phyloP scores from a whole-genome alignment of 2,113 vertebrate genomes.

The Elaphurus davidianus region DNA sequence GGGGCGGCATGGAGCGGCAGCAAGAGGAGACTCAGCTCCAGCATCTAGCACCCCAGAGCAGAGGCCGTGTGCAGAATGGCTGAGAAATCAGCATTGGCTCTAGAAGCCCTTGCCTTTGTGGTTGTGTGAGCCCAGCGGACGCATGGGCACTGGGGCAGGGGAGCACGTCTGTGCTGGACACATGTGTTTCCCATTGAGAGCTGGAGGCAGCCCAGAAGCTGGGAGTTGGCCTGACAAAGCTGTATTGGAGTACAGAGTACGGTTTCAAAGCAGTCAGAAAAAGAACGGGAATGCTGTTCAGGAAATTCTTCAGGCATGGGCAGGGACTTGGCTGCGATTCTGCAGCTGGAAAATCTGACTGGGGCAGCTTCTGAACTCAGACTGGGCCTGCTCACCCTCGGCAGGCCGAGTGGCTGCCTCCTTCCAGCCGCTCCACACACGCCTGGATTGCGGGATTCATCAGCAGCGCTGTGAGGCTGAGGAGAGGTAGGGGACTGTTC shows the following conservation, averaged over 20 bases:
- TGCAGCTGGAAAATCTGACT: slow-evolving; percentile 94
- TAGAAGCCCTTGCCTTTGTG: not conserved
- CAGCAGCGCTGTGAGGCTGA: slow-evolving; percentile 22
- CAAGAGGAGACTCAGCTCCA: not conserved
- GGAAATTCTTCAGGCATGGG: slow-evolving; percentile 92
- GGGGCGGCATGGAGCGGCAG: not conserved
- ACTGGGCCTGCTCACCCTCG: slow-evolving; percentile 84
- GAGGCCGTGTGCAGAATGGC: not conserved
- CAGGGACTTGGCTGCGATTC: slow-evolving; percentile 89
- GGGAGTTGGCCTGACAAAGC: slow-evolving; percentile 83
- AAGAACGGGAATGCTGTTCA: slow-evolving; percentile 86
- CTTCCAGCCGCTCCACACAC: slow-evolving; percentile 69
- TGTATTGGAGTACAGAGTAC: slow-evolving; percentile 81
- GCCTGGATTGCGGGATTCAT: slow-evolving; percentile 3
- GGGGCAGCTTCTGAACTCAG: slow-evolving; percentile 82
- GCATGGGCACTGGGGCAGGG: not conserved
- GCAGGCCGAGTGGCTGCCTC: slow-evolving; percentile 63
- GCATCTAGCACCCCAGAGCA: not conserved
- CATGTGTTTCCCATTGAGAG: slow-evolving; percentile 89
- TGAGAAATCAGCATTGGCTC: not conserved
- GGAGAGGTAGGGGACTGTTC: slow-evolving; percentile 75
- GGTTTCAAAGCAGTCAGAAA: slow-evolving; percentile 84
- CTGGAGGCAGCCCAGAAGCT: slow-evolving; percentile 87
- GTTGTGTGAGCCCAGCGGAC: slow-evolving; percentile 38
- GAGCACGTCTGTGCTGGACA: slow-evolving; percentile 78